Percentiles rank a stretch among this genome's conserved stretches.
Evolutionary conservation across 1,140 invertebrate genomes (phyloP).

Genomic region (Drosophila asahinai): DNA sequence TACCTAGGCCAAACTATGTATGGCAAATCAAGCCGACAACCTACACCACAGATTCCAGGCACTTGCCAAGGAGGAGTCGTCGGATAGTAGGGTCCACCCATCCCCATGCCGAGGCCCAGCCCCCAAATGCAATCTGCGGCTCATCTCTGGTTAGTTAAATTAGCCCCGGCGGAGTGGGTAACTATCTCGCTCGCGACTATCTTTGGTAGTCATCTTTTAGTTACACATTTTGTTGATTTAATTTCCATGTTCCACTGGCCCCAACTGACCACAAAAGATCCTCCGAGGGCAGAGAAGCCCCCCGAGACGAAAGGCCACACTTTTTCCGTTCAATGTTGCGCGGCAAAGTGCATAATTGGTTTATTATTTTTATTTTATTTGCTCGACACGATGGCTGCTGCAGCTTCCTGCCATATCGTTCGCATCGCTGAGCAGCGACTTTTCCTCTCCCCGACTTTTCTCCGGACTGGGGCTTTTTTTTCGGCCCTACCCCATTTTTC

Average conservation of each 20-base stretch:
- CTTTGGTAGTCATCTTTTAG: slow-evolving; percentile 69
- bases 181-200: slow-evolving; percentile 72
- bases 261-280: slow-evolving; percentile 59
- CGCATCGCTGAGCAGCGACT: slow-evolving; percentile 71
- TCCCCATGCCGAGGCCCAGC: slow-evolving; percentile 17
- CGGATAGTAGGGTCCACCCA: slow-evolving; percentile 14
- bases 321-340: slow-evolving; percentile 75
- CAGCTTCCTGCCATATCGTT: slow-evolving; percentile 79
- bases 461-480: slow-evolving; percentile 40
- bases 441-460: background rate
- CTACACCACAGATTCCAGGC: slow-evolving; percentile 49
- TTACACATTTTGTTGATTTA: slow-evolving; percentile 82
- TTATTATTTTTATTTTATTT: slow-evolving; percentile 81
- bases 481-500: slow-evolving; percentile 63
- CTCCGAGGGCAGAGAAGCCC: slow-evolving; percentile 19
- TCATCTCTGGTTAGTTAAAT: slow-evolving; percentile 69
- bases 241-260: slow-evolving; percentile 72
- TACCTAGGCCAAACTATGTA: slow-evolving; percentile 60
- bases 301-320: slow-evolving; percentile 8
- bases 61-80: slow-evolving; percentile 28
- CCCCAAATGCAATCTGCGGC: slow-evolving; percentile 49
- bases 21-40: slow-evolving; percentile 72
- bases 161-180: slow-evolving; percentile 55
- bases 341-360: slow-evolving; percentile 84
- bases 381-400: slow-evolving; percentile 52